Base-by-base conservation (phyloP, 1,140 invertebrate genomes). In the Glomeris maerens region DNA sequence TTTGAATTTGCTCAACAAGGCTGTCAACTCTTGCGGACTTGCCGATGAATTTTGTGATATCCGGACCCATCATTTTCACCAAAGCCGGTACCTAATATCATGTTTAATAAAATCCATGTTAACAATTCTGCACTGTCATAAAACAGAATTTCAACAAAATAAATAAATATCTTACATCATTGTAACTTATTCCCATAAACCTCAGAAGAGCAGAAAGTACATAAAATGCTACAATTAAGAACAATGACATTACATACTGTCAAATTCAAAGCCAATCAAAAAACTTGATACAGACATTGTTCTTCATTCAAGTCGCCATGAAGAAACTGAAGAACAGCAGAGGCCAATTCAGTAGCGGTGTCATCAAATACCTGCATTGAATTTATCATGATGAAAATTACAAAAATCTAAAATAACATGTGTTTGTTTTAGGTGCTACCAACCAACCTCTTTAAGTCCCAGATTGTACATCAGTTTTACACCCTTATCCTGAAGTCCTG, bases 291-390 rank as follows among this genome's bases (percentile, higher is more conserved):
- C 55, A 48, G 47, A 60, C 61, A 68, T 47, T 84, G 77, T 58
- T 89, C 82, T 69, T 92, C 88, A 1, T 72, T 70, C 2, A 84
- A 82, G 60, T 77, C 83, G 42, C 74, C 73, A 57, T 81, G 81
- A 68, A 91, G 80, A 68, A 80, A 90, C 72, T 93, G 88, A 21
- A 92, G 74, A 55, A 91, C 70, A n/a, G 88, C 88, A 81, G 91
- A 89, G 14, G 86, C 79, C 56, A 94, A 65, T 66, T 94, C 89
- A 20, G 90, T 84, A 27, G 88, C 87, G 14, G 91, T 81, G 62
- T 94, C 89, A 65, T 94, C 89, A 66, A 92, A 93, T 17, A 92
- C 84, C 86, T 91, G 62, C n/a, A n/a, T n/a, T n/a, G n/a, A n/a
- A n/a, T n/a, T n/a, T n/a, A n/a, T n/a, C n/a, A n/a, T n/a, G n/a